A percentile compares a stretch with the other conserved stretches of the same genome.
These are phyloP conservation scores for Oreocharis arfaki DNA, from an alignment of 2,113 vertebrate genomes.

Conservation along the genomic window DNA sequence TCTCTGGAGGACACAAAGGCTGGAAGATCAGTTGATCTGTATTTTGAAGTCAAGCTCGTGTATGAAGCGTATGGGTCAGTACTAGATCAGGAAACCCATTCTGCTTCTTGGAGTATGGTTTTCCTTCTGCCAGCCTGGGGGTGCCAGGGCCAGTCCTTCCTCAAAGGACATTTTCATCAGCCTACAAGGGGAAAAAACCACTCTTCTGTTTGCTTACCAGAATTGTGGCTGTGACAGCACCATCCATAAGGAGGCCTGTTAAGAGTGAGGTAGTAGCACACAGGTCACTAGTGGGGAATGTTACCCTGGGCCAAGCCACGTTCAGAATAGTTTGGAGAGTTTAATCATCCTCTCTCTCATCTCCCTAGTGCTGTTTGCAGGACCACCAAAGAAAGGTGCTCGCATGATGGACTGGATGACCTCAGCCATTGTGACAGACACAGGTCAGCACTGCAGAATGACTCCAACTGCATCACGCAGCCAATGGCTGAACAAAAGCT, in stretches of 20 bases:
- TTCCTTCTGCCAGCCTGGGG: not conserved
- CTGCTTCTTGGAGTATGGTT: not conserved
- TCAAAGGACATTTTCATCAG: not conserved
- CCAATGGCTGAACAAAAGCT: not conserved
- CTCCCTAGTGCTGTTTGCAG: not conserved
- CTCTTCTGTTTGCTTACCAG: not conserved
- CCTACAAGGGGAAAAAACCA: not conserved
- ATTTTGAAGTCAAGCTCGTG: not conserved
- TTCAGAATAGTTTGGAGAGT: not conserved
- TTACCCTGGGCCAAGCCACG: not conserved
- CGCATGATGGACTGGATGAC: not conserved
- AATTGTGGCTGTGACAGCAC: not conserved
- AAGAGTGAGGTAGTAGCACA: not conserved
- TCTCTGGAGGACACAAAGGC: not conserved
- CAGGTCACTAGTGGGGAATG: not conserved
- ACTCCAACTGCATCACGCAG: not conserved
- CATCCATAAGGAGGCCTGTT: not conserved
- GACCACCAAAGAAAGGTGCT: not conserved
- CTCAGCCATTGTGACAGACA: not conserved
- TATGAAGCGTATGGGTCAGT: not conserved
- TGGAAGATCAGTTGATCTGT: not conserved
- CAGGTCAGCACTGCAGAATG: not conserved
- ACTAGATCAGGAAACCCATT: not conserved
- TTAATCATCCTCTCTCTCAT: not conserved
- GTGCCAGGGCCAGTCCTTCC: not conserved